Base-by-base conservation (phyloP, 2,113 vertebrate species). In the Australoheros scitulus region DNA sequence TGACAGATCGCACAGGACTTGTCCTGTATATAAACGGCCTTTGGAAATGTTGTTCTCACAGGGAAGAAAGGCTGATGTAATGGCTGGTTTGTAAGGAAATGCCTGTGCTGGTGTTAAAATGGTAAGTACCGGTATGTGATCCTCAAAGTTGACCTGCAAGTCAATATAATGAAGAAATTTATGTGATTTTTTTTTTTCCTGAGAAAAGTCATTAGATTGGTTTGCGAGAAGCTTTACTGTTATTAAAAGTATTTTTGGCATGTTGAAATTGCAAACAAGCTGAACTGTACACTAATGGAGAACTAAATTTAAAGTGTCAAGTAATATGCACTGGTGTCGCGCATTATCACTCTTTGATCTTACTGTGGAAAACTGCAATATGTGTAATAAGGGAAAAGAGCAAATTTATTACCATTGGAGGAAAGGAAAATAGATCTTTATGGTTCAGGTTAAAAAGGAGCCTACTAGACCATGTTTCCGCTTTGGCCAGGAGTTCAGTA, bases 401-500 rank as follows among this genome's bases (percentile, higher is more conserved):
- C 34, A 78, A 83, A 93, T 95, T 87, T 94, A 94, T 94, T 93
- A 87, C 87, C 90, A 87, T 92, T 92, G 86, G 80, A 93, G 79
- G 81, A 84, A 93, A 94, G 89, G 89, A 95, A 94, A 96, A 93
- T 89, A 91, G 83, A 80, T 91, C 86, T 92, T 93, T 91, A 91
- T 90, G 92, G 93, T 92, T 94, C 80, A 89, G 93, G 93, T 94
- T 94, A 92, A 94, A 95, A 94, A 92, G 92, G 84, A 88, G 86
- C 92, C 89, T 85, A 93, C 86, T 91, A 94, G 92, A 95, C 93
- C 91, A 34, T 94, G 92, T 95, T 96, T 95, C 95, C 93, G 84
- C 84, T 91, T 93, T 95, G 94, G 95, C 92, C 38, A 0, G 56
- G 70, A 89, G 90, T 95, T 95, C 94, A 96, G 94, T 94, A 86